Percentiles rank a stretch among this genome's conserved stretches.
These are phyloP conservation scores for Exaiptasia diaphana DNA, from an alignment of 64 coral and sea anemone genomes.

Conservation along the genomic window DNA sequence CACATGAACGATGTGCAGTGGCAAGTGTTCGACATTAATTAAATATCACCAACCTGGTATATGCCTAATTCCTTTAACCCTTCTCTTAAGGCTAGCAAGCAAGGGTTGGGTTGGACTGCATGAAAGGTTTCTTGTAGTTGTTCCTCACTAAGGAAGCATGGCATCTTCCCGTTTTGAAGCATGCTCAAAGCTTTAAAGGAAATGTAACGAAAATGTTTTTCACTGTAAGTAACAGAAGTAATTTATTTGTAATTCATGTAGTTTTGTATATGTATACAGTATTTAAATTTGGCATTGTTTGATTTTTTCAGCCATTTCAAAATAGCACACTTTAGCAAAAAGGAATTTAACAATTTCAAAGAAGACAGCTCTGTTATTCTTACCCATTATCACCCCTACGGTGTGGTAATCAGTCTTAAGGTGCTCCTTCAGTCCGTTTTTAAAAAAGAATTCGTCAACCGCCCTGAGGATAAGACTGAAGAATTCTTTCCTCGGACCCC, in stretches of 20 bases:
- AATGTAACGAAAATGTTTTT: too few species aligned
- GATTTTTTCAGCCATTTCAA: too few species aligned
- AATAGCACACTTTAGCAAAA: too few species aligned
- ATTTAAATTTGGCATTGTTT: too few species aligned
- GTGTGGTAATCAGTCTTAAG: not conserved
- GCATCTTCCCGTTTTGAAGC: constrained; percentile 48
- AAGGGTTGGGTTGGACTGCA: constrained; percentile 10
- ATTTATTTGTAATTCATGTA: too few species aligned
- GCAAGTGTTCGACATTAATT: too few species aligned
- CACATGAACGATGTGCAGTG: constrained; percentile 26
- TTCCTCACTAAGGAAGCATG: constrained; percentile 16
- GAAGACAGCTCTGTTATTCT: too few species aligned
- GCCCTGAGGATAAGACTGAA: not conserved
- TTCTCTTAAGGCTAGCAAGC: constrained; percentile 20
- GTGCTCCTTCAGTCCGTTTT: not conserved
- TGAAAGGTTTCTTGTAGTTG: constrained; percentile 18
- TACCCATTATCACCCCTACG: not conserved
- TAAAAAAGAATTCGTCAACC: not conserved
- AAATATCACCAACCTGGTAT: constrained; percentile 43
- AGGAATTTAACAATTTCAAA: too few species aligned
- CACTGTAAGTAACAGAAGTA: too few species aligned
- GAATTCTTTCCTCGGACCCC: not conserved
- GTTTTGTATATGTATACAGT: too few species aligned
- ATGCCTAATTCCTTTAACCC: constrained; percentile 48
- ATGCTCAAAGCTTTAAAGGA: too few species aligned